These are phyloP conservation scores for Alloscopus bannaensis DNA, from an alignment of 2,888 invertebrate species.

Conservation along the genomic window DNA sequence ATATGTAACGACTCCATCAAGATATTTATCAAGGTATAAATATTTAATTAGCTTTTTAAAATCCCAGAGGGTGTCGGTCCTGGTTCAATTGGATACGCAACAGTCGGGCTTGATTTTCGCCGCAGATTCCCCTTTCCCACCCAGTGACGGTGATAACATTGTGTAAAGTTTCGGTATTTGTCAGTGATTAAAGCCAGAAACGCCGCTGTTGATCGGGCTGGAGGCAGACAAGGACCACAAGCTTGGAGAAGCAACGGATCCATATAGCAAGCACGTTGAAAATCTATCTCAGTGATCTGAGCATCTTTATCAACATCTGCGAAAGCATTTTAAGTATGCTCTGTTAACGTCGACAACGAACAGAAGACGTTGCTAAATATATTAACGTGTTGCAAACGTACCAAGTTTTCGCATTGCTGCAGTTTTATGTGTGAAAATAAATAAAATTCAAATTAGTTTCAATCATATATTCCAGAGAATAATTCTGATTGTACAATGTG, in stretches of 20 bases:
- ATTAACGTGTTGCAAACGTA: background rate
- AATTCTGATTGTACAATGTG: no score
- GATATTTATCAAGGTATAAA: no score
- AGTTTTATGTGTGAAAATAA: background rate
- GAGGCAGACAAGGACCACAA: conserved; percentile 67
- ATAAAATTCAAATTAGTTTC: no score
- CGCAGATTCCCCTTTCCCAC: background rate
- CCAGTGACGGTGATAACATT: conserved; percentile 43
- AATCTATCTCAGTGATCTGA: conserved; percentile 67
- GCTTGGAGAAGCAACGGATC: conserved; percentile 12
- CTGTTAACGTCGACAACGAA: background rate
- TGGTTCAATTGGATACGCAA: no score
- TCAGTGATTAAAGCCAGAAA: conserved; percentile 68
- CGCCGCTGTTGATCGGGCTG: conserved; percentile 58
- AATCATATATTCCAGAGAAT: conserved; percentile 54
- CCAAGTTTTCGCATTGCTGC: conserved; percentile 48
- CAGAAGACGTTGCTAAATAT: background rate
- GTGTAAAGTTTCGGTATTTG: conserved; percentile 63
- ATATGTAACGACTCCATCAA: no score
- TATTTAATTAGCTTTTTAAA: no score
- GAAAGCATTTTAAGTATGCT: background rate
- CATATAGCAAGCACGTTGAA: conserved; percentile 28
- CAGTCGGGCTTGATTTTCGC: background rate
- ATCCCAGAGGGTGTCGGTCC: no score
- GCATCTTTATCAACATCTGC: conserved; percentile 69